Base-by-base conservation (phyloP, 2,113 vertebrate genomes). In the Promerops cafer region DNA sequence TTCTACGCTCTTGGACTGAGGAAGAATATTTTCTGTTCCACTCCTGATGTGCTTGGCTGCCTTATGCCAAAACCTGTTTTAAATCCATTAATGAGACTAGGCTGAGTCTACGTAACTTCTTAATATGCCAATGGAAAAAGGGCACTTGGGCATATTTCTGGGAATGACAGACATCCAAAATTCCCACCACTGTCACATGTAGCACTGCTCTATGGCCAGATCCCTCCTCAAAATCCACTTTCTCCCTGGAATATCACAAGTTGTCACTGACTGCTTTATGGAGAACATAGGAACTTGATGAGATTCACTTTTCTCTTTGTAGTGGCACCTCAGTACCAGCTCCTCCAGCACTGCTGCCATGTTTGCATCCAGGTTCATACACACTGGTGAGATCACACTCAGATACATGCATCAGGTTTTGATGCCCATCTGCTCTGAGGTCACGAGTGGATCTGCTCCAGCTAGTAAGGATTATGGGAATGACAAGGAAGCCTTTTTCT, bases 21-120 rank as follows among this genome's bases (percentile, higher is more conserved):
- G 59, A 94, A 80, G 94, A 90, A 5, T 77, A 93, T 93, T 93
- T 93, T 96, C 70, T 96, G 85, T 88, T 95, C 82, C 90, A 80
- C 31, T 93, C 76, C 92, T 80, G 56, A 93, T 83, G 79, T 74
- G 87, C 60, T 93, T 52, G 64, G 82, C 91, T 83, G 59, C 76
- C 28, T 86, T 52, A 70, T 64, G 56, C 85, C 79, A 74, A 94
- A 94, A 92, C 85, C 85, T 90, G 68, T 47, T 96, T 94, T 83
- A 92, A 94, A 93, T 78, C 85, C 79, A 60, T 74, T 92, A 83
- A 96, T 40, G 68, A 88, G 96, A 92, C 47, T 28, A 92, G 68
- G 90, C 64, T 2, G 78, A 74, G 33, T 49, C 87, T 83, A 35
- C 27, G 3, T 54, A 94, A 77, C 52, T 90, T 86, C 76, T 90